Evolutionary conservation across 2,888 invertebrate genomes (phyloP), one percentile per base, ranked within the genome.

Genomic region (Drosophila demipolita): DNA sequence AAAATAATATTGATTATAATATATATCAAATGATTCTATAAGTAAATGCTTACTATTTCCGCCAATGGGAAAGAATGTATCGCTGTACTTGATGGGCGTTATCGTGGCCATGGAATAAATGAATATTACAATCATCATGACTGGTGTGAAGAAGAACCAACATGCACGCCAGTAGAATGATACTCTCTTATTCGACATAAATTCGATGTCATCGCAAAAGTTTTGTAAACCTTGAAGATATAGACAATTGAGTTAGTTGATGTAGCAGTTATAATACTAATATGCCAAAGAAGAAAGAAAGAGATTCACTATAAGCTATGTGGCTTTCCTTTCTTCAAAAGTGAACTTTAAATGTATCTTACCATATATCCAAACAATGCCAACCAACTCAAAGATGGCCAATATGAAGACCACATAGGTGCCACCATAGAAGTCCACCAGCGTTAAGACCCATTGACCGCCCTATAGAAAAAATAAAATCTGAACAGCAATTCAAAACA

Each of bases 131-230:
- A 95, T 92, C 94, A 97, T 95, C 78, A 96, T 93, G 0, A 94
- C 90, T 0, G 97, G 97, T 9, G 96, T 96, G 59, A 96, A 93
- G 42, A 96, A 62, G 0, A 95, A 94, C 97, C 97, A 97, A 76
- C 96, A 96, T 29, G 96, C 68, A 55, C 96, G 94, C 97, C 97
- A 97, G 91, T 97, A 97, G 15, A 95, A 77, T 0, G 95, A 94
- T 0, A 92, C 95, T 89, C 94, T 94, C 23, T 93, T 94, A 29
- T 95, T 95, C 80, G 96, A 92, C 97, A 97, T 97, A 91, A 95
- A 97, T 90, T 97, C 96, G 48, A 97, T 93, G 88, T 97, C 97
- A 58, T 94, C 93, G 76, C 95, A 94, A 78, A 96, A 94, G 76
- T 95, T 95, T 67, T 94, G 94, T 40, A 95, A 78, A 4, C 95